Evolutionary conservation across 30 jellyfish, hydroid and myxozoan species (phyloP).

Genomic region (Hydractinia symbiolongicarpus): DNA sequence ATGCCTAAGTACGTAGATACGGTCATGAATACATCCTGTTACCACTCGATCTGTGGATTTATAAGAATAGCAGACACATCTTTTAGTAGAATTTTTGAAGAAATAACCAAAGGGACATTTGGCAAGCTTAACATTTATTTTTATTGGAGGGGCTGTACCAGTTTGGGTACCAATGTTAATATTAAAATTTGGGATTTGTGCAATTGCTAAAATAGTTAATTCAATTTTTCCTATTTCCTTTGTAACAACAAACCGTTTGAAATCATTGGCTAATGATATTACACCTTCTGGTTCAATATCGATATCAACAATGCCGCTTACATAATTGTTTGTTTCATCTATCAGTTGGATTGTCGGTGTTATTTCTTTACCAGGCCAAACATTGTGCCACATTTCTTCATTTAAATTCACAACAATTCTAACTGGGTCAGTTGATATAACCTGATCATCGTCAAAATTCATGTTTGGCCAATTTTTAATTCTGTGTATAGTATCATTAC

Average conservation of each 20-base stretch:
- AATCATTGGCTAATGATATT: not conserved
- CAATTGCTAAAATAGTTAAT: not conserved
- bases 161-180: not conserved
- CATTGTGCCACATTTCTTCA: not conserved
- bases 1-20: constrained; percentile 7
- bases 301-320: constrained; percentile 10
- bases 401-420: not conserved
- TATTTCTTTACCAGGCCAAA: constrained; percentile 16
- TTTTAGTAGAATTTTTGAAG: not conserved
- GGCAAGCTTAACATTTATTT: not conserved
- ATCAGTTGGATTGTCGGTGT: not conserved
- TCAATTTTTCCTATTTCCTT: not conserved
- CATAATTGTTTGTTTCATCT: constrained; percentile 12
- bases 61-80: not conserved
- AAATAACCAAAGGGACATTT: constrained; percentile 20
- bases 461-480: constrained; percentile 18
- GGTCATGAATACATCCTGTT: not conserved
- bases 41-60: not conserved
- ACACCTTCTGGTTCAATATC: not conserved
- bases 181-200: not conserved
- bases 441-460: not conserved
- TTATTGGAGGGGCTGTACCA: not conserved
- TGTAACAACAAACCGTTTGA: not conserved
- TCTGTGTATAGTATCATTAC: not conserved
- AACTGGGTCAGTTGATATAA: constrained; percentile 20